Conservation (phyloP, 64 coral and sea anemone species). For the Montipora efflorescens region DNA sequence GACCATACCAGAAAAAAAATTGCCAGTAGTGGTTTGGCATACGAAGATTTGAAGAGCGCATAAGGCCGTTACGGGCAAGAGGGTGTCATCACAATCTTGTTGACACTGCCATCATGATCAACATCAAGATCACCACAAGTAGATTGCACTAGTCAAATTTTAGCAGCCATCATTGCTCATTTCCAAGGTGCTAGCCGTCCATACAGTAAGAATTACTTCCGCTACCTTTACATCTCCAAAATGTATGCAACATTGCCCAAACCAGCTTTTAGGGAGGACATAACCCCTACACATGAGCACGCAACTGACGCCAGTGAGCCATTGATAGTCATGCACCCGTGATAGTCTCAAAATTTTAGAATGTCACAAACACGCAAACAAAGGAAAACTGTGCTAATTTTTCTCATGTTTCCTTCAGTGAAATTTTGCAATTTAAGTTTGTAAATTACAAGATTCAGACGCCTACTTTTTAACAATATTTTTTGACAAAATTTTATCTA, state of each 20-base stretch:
- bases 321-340: not conserved
- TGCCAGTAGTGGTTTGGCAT: slow-evolving; percentile 5
- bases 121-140: slow-evolving; percentile 10
- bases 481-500: too few species aligned
- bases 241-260: not conserved
- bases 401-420: too few species aligned
- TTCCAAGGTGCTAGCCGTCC: slow-evolving; percentile 6
- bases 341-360: too few species aligned
- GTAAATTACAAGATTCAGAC: too few species aligned
- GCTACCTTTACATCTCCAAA: not conserved
- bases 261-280: not conserved
- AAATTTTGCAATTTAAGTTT: too few species aligned
- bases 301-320: not conserved
- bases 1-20: slow-evolving; percentile 28
- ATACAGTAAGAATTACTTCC: not conserved
- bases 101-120: slow-evolving; percentile 24
- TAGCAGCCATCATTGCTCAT: slow-evolving; percentile 53
- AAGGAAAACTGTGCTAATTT: too few species aligned
- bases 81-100: slow-evolving; percentile 48
- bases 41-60: slow-evolving; percentile 5
- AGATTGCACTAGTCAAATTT: slow-evolving; percentile 10
- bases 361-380: too few species aligned
- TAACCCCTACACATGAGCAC: not conserved
- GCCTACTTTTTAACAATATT: too few species aligned
- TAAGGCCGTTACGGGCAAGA: slow-evolving; percentile 20